Base-by-base conservation (phyloP, 2,113 vertebrate species). In the Dromiciops gliroides region DNA sequence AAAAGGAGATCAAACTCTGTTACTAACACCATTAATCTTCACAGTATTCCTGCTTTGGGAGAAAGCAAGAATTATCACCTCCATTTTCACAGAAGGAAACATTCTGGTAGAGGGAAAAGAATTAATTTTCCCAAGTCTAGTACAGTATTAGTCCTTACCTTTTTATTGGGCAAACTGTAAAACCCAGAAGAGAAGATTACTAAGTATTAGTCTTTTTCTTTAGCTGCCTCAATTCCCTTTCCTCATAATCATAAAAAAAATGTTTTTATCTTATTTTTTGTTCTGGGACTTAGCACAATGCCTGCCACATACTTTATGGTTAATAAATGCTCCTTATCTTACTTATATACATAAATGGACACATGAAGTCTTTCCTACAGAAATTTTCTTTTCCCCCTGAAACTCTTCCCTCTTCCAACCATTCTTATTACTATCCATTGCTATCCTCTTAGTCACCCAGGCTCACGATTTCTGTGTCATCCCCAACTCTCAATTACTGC, bases 1-100 rank as follows among this genome's bases (percentile, higher is more conserved):
- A 83, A 83, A 83, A 83, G 67, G 31, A 75, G 60, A 23, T 83
- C 67, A 83, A 83, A 83, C 14, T 83, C n/a, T 83, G 93, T 89
- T 93, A 95, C 75, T 95, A 94, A 93, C 48, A 97, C 96, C 26
- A 89, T 90, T 94, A 95, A 26, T 83, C 93, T 95, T 96, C 28
- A 97, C 37, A 47, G 31, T 95, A 92, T 95, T 67, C 48, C 52
- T 94, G 52, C 23, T 94, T 95, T 48, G 24, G 48, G 48, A 50
- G 89, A 90, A 90, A 48, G 24, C 48, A 90, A 89, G 48, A 50
- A 49, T 49, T 31, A 90, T 90, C 89, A 28, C 48, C 47, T 90
- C 48, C 48, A 49, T 14, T 49, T 50, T 49, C 24, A 90, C 47
- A 90, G 26, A 90, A 90, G 89, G 48, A 90, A 90, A 90, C 6